These are phyloP conservation scores for Drepanosiphum platanoidis DNA, from an alignment of 2,888 invertebrate species.

Conservation along the genomic window DNA sequence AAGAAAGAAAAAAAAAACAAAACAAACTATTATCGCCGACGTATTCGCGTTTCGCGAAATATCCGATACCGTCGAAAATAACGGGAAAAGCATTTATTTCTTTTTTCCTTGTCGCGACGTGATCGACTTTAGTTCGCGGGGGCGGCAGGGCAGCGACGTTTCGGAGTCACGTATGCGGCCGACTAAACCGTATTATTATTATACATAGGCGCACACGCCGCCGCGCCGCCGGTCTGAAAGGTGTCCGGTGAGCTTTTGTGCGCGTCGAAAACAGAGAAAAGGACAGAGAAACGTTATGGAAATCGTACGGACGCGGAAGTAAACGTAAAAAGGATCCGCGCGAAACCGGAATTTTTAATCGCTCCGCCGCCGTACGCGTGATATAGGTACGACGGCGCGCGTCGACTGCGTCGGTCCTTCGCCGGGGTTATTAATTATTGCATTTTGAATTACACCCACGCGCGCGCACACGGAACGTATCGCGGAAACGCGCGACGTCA, in stretches of 20 bases:
- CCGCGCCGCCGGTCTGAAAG: too few relatives aligned
- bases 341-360: conserved; percentile 51
- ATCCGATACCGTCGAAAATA: background rate
- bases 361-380: background rate
- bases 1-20: background rate
- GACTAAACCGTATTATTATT: too few relatives aligned
- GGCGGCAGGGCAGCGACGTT: background rate
- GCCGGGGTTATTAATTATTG: conserved; percentile 17
- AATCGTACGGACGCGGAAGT: background rate
- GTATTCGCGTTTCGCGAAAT: background rate
- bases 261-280: background rate
- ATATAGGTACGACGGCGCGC: background rate
- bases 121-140: background rate
- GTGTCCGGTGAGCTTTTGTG: background rate
- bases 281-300: background rate
- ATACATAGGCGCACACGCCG: too few relatives aligned
- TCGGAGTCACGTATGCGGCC: background rate
- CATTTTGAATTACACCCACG: conserved; percentile 21
- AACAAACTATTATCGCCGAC: background rate
- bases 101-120: background rate
- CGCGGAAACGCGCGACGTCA: background rate
- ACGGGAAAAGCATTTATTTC: background rate
- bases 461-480: background rate
- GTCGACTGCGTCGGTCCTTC: background rate
- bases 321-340: background rate